These are phyloP conservation scores for Aphodius sticticus DNA, from an alignment of 2,888 invertebrate genomes.

Conservation along the genomic window DNA sequence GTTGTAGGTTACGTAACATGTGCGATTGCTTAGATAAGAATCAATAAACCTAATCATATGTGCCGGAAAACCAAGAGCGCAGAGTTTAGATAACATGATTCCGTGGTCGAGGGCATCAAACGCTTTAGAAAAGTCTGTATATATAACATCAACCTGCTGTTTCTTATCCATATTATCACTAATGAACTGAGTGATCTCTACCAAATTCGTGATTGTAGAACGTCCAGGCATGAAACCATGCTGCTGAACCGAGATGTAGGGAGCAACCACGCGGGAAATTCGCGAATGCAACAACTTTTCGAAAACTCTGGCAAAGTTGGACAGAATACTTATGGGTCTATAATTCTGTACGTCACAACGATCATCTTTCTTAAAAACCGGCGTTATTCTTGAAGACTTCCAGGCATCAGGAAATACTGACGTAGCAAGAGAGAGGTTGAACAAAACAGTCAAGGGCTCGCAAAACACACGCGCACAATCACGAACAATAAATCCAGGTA, in stretches of 20 bases:
- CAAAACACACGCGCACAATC: not conserved
- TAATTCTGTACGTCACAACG: not conserved
- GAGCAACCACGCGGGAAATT: not conserved
- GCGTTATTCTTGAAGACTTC: not conserved
- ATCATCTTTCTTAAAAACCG: not conserved
- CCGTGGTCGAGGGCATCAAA: not conserved
- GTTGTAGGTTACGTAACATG: no score
- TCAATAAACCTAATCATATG: no score
- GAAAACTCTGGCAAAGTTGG: constrained; percentile 11
- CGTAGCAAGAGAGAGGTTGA: not conserved
- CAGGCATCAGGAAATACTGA: not conserved
- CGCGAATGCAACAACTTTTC: not conserved
- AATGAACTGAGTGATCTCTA: constrained; percentile 7
- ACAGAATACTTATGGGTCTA: not conserved
- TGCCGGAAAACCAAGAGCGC: not conserved
- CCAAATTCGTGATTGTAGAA: constrained; percentile 7
- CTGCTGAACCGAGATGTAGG: not conserved
- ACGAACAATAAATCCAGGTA: not conserved
- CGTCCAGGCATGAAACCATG: constrained; percentile 11
- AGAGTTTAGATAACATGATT: constrained; percentile 4
- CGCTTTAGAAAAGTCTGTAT: constrained; percentile 9
- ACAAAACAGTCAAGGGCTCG: not conserved
- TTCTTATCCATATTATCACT: constrained; percentile 10
- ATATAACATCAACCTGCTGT: constrained; percentile 9
- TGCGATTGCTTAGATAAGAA: no score